Evolutionary conservation across 2,113 vertebrate species (phyloP).

Genomic region (Globicephala melas): DNA sequence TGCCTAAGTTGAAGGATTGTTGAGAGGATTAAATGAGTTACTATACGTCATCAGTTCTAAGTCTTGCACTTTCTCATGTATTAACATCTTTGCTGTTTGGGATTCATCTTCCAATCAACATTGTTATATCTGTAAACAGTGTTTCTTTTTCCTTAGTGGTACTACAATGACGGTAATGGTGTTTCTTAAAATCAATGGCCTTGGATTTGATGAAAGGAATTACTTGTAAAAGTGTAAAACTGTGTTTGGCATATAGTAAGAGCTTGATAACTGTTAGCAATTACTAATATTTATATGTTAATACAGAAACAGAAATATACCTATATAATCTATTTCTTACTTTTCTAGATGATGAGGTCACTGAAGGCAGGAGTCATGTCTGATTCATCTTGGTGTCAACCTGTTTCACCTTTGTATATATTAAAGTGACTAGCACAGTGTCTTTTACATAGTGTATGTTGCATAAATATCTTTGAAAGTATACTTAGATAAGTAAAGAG

Average conservation of each 20-base stretch:
- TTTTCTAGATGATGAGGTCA: neutral
- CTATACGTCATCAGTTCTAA: neutral
- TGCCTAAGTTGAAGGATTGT: neutral
- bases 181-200: neutral
- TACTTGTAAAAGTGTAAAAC: neutral
- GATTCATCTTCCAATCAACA: neutral
- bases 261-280: neutral
- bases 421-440: neutral
- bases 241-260: neutral
- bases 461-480: neutral
- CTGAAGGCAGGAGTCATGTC: neutral
- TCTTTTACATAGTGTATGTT: neutral
- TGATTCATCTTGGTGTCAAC: neutral
- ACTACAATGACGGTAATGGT: neutral
- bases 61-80: neutral
- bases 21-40: neutral
- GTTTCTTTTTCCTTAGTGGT: neutral
- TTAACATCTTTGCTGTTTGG: neutral
- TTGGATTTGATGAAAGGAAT: neutral
- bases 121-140: neutral
- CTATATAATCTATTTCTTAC: neutral
- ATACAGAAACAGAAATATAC: neutral
- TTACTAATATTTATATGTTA: neutral
- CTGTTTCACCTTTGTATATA: neutral
- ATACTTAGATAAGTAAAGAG: neutral